phyloP scores from a whole-genome alignment of 2,888 invertebrate genomes.

The Carterocephalus palaemon region DNA sequence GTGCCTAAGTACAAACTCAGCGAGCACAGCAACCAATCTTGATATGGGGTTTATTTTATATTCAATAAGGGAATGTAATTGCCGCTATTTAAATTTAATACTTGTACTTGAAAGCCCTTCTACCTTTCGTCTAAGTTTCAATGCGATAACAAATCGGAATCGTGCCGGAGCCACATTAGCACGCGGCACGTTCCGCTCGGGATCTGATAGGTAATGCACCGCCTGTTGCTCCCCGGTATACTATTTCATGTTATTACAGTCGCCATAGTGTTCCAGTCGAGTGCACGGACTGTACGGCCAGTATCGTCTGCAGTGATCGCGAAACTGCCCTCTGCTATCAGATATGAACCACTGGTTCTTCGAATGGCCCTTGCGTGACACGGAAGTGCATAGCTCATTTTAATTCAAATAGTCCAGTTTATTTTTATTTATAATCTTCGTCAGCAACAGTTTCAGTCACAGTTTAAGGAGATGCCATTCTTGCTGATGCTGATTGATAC shows the following conservation, averaged over 20 bases:
- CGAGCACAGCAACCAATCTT: too few species aligned
- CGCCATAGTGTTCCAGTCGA: conserved; percentile 35
- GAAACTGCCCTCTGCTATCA: conserved; percentile 39
- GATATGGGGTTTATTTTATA: conserved; percentile 15
- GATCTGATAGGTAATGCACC: conserved; percentile 57
- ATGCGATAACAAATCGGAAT: conserved; percentile 68
- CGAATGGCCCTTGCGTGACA: conserved; percentile 43
- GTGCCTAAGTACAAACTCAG: too few species aligned
- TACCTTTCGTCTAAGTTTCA: conserved; percentile 38
- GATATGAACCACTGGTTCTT: conserved; percentile 33
- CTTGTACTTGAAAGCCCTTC: conserved; percentile 36
- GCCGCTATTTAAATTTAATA: conserved; percentile 26
- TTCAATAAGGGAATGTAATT: conserved; percentile 15
- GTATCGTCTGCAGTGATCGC: conserved; percentile 54
- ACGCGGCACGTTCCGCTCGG: conserved; percentile 65
- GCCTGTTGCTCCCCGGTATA: conserved; percentile 46
- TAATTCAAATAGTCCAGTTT: conserved; percentile 22
- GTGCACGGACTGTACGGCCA: conserved; percentile 46
- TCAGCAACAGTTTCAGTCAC: too few species aligned
- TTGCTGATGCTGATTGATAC: too few species aligned
- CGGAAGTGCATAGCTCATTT: conserved; percentile 35
- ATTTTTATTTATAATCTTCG: too few species aligned
- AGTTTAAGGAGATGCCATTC: conserved; percentile 26
- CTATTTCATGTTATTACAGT: conserved; percentile 64
- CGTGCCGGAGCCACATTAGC: conserved; percentile 70